phyloP scores from a whole-genome alignment of 2,113 vertebrate genomes.

The Brachionichthys hirsutus region DNA sequence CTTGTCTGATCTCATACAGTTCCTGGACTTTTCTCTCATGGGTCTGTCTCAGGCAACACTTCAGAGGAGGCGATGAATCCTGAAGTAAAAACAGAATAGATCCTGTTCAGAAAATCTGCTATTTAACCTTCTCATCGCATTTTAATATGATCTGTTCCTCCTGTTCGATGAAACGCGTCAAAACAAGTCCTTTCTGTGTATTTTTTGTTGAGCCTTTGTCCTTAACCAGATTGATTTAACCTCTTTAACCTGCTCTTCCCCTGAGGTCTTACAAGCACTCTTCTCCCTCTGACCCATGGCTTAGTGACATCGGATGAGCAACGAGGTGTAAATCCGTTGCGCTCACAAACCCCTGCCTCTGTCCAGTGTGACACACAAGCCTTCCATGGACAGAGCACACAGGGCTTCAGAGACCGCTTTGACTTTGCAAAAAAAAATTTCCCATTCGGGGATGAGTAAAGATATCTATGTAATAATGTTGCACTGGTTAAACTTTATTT shows the following conservation, averaged over 20 bases:
- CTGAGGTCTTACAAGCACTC: constrained; percentile 45
- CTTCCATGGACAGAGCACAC: constrained; percentile 1
- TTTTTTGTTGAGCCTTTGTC: constrained; percentile 44
- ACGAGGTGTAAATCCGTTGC: constrained; percentile 60
- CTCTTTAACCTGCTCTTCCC: constrained; percentile 46
- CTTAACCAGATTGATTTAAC: constrained; percentile 51
- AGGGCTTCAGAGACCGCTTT: background rate
- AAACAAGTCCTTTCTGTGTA: constrained; percentile 25
- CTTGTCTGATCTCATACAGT: constrained; percentile 63
- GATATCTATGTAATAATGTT: too few relatives aligned
- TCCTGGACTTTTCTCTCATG: constrained; percentile 32
- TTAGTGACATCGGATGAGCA: constrained; percentile 54
- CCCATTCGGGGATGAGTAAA: too few relatives aligned
- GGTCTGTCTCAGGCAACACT: constrained; percentile 19
- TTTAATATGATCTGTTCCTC: constrained; percentile 10
- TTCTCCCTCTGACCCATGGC: constrained; percentile 40
- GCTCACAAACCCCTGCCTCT: constrained; percentile 33
- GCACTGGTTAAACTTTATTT: too few relatives aligned
- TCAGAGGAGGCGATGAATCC: constrained; percentile 5
- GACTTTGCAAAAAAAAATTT: too few relatives aligned
- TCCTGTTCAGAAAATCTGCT: background rate
- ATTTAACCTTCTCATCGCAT: background rate
- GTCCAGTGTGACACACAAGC: constrained; percentile 41
- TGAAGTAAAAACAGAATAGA: background rate
- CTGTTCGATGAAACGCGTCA: background rate